Base-by-base conservation (phyloP, 2,113 vertebrate species). In the Synchiropus splendidus region DNA sequence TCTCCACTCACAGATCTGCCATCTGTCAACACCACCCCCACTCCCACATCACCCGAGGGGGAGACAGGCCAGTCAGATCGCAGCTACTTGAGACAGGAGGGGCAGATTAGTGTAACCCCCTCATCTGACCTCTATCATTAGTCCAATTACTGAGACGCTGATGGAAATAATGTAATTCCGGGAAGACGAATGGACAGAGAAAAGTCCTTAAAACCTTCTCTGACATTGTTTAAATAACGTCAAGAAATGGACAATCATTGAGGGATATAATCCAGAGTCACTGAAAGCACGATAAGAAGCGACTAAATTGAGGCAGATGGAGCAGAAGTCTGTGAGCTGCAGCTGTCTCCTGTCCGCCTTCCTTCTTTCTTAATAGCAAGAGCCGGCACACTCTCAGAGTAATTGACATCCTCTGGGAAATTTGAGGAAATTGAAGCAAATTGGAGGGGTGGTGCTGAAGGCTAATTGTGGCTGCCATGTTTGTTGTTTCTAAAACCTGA, bases 21-120 rank as follows among this genome's bases (percentile, higher is more conserved):
- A 90, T 89, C 87, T 89, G 86, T 74, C 53, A 47, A 27, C 16
- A n/a, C 39, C 37, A 9, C 11, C 40, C 36, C 49, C 43, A 18
- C 9, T 45, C 30, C 18, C 1, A 1, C 48, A 17, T 41, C 48
- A 45, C 16, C 54, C 75, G 42, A 2, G 10, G 54, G 78, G n/a
- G 67, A 76, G 75, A 54, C 39, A 27, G 21, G 21, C 21, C 65
- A 30, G 39, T 58, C 46, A 44, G 53, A 73, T 63, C 78, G 80
- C 67, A 75, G 45, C 39, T 21, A 6, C 17, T 37, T 16, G 27
- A 46, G 45, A 38, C 34, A 47, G 27, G 18, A 11, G 18, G 54
- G 46, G 35, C 14, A 58, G 58, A 72, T 76, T 64, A 64, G 55
- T 45, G 44, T 55, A 49, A 34, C 59, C 51, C 43, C 6, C 6